These are phyloP conservation scores for Mugil cephalus DNA, from an alignment of 2,113 vertebrate species.

Conservation along the genomic window DNA sequence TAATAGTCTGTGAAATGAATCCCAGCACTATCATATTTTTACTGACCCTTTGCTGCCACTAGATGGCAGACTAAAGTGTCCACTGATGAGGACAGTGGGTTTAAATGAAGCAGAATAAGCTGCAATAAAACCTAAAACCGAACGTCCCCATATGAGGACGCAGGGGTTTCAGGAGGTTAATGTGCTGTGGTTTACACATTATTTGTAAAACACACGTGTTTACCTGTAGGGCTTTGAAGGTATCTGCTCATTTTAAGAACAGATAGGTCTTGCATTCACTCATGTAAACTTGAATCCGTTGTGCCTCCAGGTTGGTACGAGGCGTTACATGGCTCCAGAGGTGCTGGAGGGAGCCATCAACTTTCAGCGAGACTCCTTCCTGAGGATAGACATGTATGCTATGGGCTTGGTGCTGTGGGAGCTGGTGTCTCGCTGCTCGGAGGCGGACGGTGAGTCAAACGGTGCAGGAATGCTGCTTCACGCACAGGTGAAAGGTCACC, in stretches of 20 bases:
- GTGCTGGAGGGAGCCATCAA: slow-evolving; percentile 98
- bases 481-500: slow-evolving; percentile 54
- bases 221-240: neutral
- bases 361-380: slow-evolving; percentile 97
- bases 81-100: too few species aligned
- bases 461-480: slow-evolving; percentile 29
- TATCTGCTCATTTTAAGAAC: too few species aligned
- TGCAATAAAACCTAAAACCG: too few species aligned
- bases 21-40: too few species aligned
- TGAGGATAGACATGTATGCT: slow-evolving; percentile 99
- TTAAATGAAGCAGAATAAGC: too few species aligned
- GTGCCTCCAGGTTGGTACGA: slow-evolving; percentile 91
- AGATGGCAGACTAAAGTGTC: too few species aligned
- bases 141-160: too few species aligned
- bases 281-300: neutral
- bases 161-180: too few species aligned
- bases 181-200: too few species aligned
- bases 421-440: slow-evolving; percentile 93
- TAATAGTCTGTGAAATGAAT: too few species aligned
- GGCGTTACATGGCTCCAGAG: slow-evolving; percentile 98
- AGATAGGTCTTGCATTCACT: too few species aligned
- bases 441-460: slow-evolving; percentile 88
- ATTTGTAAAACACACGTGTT: neutral
- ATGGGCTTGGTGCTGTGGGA: slow-evolving; percentile 98
- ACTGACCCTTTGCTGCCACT: too few species aligned